phyloP scores from a whole-genome alignment of 2,797 vertebrate species.

The Podarcis lilfordi region DNA sequence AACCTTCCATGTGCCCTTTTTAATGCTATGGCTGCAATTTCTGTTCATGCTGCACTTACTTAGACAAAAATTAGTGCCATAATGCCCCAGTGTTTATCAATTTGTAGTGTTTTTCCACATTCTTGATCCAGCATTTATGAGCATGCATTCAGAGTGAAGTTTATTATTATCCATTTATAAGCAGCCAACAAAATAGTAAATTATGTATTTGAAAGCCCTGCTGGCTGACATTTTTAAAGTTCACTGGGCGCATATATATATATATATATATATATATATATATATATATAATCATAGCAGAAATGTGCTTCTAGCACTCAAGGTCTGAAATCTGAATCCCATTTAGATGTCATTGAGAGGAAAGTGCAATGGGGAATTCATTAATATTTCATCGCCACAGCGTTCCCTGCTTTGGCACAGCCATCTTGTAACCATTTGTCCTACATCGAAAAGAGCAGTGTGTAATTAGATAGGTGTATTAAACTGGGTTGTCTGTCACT shows the following conservation, averaged over 20 bases:
- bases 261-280: conserved; percentile 44
- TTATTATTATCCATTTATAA: conserved; percentile 77
- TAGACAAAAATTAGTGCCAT: conserved; percentile 65
- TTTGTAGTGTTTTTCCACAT: conserved; percentile 63
- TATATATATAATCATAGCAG: conserved; percentile 39
- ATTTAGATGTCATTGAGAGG: conserved; percentile 72
- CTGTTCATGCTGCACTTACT: conserved; percentile 46
- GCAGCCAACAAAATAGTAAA: conserved; percentile 78
- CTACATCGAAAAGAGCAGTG: conserved; percentile 62
- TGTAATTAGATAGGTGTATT: conserved; percentile 69
- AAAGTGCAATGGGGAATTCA: conserved; percentile 67
- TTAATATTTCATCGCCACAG: conserved; percentile 76
- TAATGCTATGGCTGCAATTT: conserved; percentile 39
- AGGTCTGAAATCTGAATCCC: conserved; percentile 71
- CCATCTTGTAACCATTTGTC: conserved; percentile 70
- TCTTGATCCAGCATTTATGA: conserved; percentile 73
- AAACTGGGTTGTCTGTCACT: conserved; percentile 65
- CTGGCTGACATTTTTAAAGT: conserved; percentile 81
- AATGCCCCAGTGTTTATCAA: conserved; percentile 66
- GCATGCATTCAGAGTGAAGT: conserved; percentile 68
- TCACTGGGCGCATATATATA: conserved; percentile 66
- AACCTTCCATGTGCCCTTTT: conserved; percentile 50
- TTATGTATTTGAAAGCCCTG: conserved; percentile 77
- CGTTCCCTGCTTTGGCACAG: conserved; percentile 69
- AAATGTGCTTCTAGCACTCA: conserved; percentile 69